A percentile compares a stretch with the other conserved stretches of the same genome.
Evolutionary conservation across 2,888 invertebrate genomes (phyloP).

Genomic region (Nymphalis polychloros): DNA sequence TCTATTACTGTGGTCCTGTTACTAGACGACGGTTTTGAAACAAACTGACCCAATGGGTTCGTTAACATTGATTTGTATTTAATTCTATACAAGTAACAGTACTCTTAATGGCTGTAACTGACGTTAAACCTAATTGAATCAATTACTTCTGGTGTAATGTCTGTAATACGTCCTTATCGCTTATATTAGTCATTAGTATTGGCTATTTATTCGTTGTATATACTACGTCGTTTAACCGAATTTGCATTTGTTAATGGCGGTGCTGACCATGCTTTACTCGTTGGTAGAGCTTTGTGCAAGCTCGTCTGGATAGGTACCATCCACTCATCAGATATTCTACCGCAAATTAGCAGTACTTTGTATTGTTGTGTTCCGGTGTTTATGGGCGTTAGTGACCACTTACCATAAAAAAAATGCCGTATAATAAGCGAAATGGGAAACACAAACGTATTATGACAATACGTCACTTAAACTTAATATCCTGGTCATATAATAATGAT

Average conservation of each 20-base stretch:
- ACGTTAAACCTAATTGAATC: slow-evolving; percentile 7
- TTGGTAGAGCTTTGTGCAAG: too few relatives aligned
- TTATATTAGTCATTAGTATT: slow-evolving; percentile 16
- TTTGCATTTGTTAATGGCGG: slow-evolving; percentile 31
- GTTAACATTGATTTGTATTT: slow-evolving; percentile 20
- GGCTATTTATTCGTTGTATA: slow-evolving; percentile 11
- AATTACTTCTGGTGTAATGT: slow-evolving; percentile 14
- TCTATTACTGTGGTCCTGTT: slow-evolving; percentile 29
- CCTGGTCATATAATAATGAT: neutral
- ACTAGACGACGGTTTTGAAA: slow-evolving; percentile 23
- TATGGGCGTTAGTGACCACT: too few relatives aligned
- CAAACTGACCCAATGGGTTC: slow-evolving; percentile 26
- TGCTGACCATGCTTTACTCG: too few relatives aligned
- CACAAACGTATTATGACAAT: slow-evolving; percentile 10
- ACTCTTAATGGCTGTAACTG: slow-evolving; percentile 1
- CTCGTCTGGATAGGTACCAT: too few relatives aligned
- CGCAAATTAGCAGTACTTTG: too few relatives aligned
- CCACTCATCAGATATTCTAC: too few relatives aligned
- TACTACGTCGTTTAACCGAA: slow-evolving; percentile 16
- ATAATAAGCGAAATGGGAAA: slow-evolving; percentile 12
- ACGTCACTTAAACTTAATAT: slow-evolving; percentile 12
- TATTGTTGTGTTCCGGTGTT: too few relatives aligned
- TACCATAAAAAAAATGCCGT: too few relatives aligned
- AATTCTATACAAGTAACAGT: slow-evolving; percentile 1
- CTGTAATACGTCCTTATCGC: slow-evolving; percentile 7